Evolutionary conservation across 2,797 vertebrate genomes (phyloP).

Genomic region (Setipinna tenuifilis): DNA sequence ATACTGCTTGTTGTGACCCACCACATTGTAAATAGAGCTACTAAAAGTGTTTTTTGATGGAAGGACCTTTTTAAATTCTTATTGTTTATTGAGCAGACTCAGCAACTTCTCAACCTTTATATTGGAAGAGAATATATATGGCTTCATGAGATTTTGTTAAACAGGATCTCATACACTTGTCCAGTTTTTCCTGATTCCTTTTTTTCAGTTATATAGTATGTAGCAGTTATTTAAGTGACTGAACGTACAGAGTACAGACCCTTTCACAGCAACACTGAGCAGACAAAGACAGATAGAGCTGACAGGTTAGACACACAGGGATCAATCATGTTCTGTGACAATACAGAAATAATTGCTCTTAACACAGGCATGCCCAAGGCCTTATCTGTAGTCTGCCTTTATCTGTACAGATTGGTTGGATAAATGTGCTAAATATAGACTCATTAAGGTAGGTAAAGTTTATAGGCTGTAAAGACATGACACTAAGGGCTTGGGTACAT

Average conservation of each 20-base stretch:
- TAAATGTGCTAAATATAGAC: neutral
- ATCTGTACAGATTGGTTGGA: neutral
- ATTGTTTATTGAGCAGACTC: no score
- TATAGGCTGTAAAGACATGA: neutral
- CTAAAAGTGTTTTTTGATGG: no score
- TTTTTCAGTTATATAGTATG: neutral
- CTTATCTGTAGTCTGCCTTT: neutral
- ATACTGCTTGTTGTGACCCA: no score
- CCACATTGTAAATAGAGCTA: no score
- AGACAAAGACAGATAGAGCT: neutral
- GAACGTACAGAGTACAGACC: neutral
- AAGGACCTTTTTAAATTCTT: neutral
- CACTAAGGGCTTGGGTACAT: neutral
- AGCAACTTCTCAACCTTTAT: no score
- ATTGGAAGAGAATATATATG: no score
- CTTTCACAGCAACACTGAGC: neutral
- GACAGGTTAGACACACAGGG: neutral
- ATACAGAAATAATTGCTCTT: neutral
- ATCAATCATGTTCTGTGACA: neutral
- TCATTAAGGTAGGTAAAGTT: neutral
- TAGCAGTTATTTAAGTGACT: neutral
- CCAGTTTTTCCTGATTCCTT: no score
- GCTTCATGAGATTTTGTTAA: neutral
- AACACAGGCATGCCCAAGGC: neutral
- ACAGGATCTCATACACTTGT: no score